Percentiles rank a stretch among this genome's conserved stretches.
Evolutionary conservation across 2,888 invertebrate species (phyloP).

Genomic region (Hypomecis atomaria): DNA sequence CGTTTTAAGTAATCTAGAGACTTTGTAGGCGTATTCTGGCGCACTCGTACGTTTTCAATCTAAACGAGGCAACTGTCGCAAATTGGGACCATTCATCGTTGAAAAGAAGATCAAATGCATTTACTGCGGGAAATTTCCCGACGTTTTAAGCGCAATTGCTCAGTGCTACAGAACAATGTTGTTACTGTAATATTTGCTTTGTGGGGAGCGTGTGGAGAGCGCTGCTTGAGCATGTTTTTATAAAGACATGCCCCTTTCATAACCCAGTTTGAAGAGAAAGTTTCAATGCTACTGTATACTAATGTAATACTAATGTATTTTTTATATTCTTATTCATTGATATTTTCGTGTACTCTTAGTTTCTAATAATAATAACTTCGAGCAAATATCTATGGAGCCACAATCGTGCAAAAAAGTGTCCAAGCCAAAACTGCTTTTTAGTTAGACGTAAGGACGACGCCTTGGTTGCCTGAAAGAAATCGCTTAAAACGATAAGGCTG

Average conservation of each 20-base stretch:
- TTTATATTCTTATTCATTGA: too few species aligned
- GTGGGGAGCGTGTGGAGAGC: conserved; percentile 31
- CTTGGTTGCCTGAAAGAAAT: too few species aligned
- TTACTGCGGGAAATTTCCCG: conserved; percentile 45
- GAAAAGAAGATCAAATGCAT: conserved; percentile 57
- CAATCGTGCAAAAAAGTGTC: too few species aligned
- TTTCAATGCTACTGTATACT: too few species aligned
- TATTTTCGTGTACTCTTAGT: too few species aligned
- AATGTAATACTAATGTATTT: too few species aligned
- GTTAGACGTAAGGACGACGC: too few species aligned
- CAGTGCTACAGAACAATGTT: conserved; percentile 41
- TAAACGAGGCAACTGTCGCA: conserved; percentile 49
- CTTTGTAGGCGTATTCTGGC: conserved; percentile 20
- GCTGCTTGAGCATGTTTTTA: conserved; percentile 16
- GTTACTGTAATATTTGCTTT: conserved; percentile 49
- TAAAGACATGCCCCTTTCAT: neutral
- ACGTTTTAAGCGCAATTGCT: conserved; percentile 48
- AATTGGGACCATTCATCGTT: conserved; percentile 56
- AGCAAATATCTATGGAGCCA: too few species aligned
- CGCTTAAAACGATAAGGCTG: too few species aligned
- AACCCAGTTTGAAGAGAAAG: too few species aligned
- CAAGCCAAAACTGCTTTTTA: too few species aligned
- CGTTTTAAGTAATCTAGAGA: conserved; percentile 23
- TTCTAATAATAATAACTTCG: too few species aligned
- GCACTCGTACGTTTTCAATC: conserved; percentile 39